Conservation (phyloP, 2,888 invertebrate species). For the Nomada fabriciana region DNA sequence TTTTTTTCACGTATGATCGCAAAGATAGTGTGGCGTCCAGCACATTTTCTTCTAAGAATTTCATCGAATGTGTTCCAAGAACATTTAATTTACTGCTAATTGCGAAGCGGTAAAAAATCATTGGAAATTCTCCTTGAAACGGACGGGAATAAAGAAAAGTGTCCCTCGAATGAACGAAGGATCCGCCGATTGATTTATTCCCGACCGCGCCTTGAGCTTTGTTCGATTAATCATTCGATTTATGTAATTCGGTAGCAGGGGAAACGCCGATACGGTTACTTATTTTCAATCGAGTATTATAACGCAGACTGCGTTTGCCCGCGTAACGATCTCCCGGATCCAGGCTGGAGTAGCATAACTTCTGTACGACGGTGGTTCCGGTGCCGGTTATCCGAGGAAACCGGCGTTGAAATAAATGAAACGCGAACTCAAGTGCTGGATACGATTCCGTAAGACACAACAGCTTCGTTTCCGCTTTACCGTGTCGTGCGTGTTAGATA, state of each 20-base stretch:
- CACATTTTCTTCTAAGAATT: not conserved
- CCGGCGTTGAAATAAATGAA: conserved; percentile 35
- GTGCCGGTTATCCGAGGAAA: conserved; percentile 43
- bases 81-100: not conserved
- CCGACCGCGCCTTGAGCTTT: not conserved
- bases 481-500: not conserved
- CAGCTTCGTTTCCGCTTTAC: not conserved
- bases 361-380: conserved; percentile 33
- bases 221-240: conserved; percentile 10
- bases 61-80: not conserved
- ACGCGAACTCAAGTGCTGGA: not conserved
- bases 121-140: not conserved
- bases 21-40: too few species aligned
- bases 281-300: conserved; percentile 33
- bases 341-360: conserved; percentile 13
- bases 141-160: too few species aligned
- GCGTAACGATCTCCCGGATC: conserved; percentile 47
- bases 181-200: not conserved
- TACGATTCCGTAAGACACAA: not conserved
- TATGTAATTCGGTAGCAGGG: conserved; percentile 26
- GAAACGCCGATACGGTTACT: conserved; percentile 24
- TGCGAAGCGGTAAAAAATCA: not conserved
- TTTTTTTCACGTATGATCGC: not conserved
- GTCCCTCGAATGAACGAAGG: conserved; percentile 2
- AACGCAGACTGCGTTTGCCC: conserved; percentile 16